phyloP scores from a whole-genome alignment of 2,888 invertebrate genomes.

The Drosophila algonquin region DNA sequence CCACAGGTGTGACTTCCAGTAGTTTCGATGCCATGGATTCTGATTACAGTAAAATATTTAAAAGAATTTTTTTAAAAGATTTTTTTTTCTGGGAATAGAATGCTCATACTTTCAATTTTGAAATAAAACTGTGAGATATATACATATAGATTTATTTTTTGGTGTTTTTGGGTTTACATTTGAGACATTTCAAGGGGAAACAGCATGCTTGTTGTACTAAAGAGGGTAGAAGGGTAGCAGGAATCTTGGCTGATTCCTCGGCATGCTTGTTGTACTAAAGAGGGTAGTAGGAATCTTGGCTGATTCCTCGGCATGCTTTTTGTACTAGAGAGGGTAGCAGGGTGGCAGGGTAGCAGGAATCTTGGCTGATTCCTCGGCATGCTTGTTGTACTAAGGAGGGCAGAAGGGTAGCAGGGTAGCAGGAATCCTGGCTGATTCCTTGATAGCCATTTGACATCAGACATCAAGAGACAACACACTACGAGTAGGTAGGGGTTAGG shows the following conservation, averaged over 20 bases:
- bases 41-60: not conserved
- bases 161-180: no score
- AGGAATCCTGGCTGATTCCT: not conserved
- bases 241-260: not conserved
- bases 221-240: no score
- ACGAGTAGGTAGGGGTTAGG: no score
- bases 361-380: not conserved
- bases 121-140: not conserved
- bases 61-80: not conserved
- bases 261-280: no score
- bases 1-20: slow-evolving; percentile 6
- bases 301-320: not conserved
- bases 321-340: no score
- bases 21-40: not conserved
- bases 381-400: no score
- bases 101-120: not conserved
- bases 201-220: no score
- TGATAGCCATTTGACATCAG: not conserved
- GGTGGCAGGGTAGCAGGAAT: no score
- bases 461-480: no score
- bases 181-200: no score
- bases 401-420: no score
- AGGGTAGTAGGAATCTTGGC: not conserved
- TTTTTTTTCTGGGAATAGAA: not conserved
- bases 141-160: no score